phyloP scores from a whole-genome alignment of 2,113 vertebrate species.

The Mixornis gularis region DNA sequence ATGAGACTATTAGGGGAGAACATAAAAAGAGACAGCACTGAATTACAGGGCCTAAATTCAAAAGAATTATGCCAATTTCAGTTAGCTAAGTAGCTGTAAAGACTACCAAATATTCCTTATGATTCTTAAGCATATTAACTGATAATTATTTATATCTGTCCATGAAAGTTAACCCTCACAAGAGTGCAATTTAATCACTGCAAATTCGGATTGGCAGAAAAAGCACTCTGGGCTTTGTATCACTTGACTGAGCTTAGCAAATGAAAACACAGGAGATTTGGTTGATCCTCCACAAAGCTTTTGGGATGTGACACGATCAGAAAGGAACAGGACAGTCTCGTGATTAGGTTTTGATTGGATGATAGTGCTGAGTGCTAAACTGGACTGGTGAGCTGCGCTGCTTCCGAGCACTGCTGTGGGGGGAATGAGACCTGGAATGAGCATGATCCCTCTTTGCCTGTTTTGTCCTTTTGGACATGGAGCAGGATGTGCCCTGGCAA shows the following conservation, averaged over 20 bases:
- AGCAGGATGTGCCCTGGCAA: neutral
- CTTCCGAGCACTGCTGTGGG: neutral
- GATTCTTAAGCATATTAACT: slow-evolving; percentile 4
- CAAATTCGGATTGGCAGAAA: neutral
- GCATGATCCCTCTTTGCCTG: neutral
- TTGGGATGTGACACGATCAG: neutral
- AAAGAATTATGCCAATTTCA: neutral
- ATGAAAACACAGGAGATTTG: slow-evolving; percentile 1
- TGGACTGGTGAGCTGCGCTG: neutral
- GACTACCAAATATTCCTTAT: neutral
- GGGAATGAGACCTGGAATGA: accelerated
- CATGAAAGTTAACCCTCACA: neutral
- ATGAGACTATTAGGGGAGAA: neutral
- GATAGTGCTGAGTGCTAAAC: neutral
- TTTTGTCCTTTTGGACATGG: neutral
- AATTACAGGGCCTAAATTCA: neutral
- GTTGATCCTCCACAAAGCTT: slow-evolving; percentile 4
- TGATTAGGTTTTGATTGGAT: neutral
- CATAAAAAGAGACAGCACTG: neutral
- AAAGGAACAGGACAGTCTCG: neutral
- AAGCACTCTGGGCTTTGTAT: neutral
- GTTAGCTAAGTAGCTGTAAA: neutral
- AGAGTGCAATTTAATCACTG: neutral
- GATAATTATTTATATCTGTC: neutral
- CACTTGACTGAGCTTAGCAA: slow-evolving; percentile 20